Conservation (phyloP, 2,113 vertebrate species). For the Nibea coibor region DNA sequence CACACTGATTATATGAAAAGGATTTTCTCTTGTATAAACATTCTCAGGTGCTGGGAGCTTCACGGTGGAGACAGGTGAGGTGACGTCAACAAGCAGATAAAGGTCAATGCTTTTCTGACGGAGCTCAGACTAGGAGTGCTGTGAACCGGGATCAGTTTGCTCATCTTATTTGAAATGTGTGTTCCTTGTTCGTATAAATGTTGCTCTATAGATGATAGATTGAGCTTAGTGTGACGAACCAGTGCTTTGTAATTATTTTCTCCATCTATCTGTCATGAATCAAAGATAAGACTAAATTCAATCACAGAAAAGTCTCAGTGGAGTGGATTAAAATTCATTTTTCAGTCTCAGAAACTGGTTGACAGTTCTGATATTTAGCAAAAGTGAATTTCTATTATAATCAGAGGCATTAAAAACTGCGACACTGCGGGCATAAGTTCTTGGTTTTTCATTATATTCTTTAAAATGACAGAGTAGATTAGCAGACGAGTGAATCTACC, state of each 20-base stretch:
- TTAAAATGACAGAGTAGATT: constrained; percentile 53
- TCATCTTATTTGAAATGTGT: not conserved
- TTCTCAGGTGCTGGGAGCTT: constrained; percentile 44
- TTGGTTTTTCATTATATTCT: constrained; percentile 35
- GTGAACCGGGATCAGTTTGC: constrained; percentile 2
- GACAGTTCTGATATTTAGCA: constrained; percentile 6
- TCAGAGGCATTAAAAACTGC: constrained; percentile 17
- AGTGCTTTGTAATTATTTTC: constrained; percentile 34
- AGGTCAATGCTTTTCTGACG: not conserved
- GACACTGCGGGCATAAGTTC: constrained; percentile 37
- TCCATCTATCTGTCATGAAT: constrained; percentile 44
- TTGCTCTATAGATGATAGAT: not conserved
- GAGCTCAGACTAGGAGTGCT: constrained; percentile 13
- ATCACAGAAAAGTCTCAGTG: constrained; percentile 4
- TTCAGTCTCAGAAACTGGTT: constrained; percentile 15
- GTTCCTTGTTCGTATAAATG: constrained; percentile 3
- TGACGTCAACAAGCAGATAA: constrained; percentile 15
- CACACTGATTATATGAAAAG: constrained; percentile 26
- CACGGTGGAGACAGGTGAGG: constrained; percentile 16
- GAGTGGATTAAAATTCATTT: constrained; percentile 37
- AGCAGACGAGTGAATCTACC: constrained; percentile 42
- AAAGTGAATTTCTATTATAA: constrained; percentile 33
- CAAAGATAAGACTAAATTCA: constrained; percentile 36
- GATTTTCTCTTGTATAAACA: constrained; percentile 38
- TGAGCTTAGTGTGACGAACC: not conserved